Evolutionary conservation across 2,888 invertebrate genomes (phyloP).

Genomic region (Apocheima hispidaria): DNA sequence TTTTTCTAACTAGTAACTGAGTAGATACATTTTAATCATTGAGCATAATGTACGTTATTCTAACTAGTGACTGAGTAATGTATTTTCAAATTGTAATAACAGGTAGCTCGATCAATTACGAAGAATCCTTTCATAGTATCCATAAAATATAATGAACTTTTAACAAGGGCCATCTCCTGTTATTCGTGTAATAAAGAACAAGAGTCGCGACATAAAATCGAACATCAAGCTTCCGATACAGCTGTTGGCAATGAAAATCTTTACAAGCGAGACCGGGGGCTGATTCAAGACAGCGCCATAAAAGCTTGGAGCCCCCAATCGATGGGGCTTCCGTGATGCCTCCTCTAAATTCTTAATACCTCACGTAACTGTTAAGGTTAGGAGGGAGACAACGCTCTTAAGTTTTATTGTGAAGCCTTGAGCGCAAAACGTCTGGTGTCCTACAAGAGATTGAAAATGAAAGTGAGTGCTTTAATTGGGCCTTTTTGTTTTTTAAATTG

Average conservation of each 20-base stretch:
- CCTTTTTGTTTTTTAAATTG: too few relatives aligned
- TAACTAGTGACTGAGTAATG: too few relatives aligned
- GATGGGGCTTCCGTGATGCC: conserved; percentile 62
- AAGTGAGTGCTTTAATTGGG: neutral
- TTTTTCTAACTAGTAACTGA: too few relatives aligned
- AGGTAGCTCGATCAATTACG: neutral
- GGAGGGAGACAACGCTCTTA: conserved; percentile 73
- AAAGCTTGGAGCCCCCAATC: conserved; percentile 47
- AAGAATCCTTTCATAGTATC: neutral
- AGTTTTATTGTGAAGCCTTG: conserved; percentile 75
- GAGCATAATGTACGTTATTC: too few relatives aligned
- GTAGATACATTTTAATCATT: too few relatives aligned
- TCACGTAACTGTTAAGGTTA: conserved; percentile 83
- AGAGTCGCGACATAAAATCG: conserved; percentile 32
- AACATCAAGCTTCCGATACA: conserved; percentile 31
- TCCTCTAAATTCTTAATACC: conserved; percentile 84
- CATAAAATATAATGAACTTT: conserved; percentile 30
- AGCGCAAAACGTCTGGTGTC: conserved; percentile 41
- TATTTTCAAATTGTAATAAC: neutral
- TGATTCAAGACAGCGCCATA: conserved; percentile 51
- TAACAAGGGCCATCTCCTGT: conserved; percentile 26
- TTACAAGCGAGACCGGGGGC: conserved; percentile 43
- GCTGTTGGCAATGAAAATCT: conserved; percentile 44
- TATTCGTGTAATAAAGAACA: conserved; percentile 28
- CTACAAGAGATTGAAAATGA: conserved; percentile 9